Base-by-base conservation (phyloP, 1,140 invertebrate species). In the Pseudomyrmex gracilis region DNA sequence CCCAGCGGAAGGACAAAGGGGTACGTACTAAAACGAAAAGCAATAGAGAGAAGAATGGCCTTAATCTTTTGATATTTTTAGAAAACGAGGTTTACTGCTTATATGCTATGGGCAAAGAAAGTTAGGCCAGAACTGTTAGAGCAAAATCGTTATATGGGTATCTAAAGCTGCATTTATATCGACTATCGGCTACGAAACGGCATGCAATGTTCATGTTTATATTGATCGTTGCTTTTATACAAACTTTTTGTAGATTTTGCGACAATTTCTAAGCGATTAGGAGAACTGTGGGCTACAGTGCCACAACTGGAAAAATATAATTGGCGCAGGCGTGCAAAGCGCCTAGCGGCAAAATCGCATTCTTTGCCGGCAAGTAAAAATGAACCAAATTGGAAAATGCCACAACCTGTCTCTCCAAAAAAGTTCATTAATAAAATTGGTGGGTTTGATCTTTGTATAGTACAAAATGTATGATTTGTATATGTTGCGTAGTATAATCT, bases 31-130 rank as follows among this genome's bases (percentile, higher is more conserved):
- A 80, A 57, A 34, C 5, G 51, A 78, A 55, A 34, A 43, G n/a
- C 9, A 47, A 85, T 85, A 67, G 15, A 47, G 83, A 83, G 34
- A 83, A 77, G 58, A 64, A 82, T 85, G 60, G 71, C 76, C 68
- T 86, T 70, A 85, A 73, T 84, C 53, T 68, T 71, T 73, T 86
- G 64, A 83, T 84, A 76, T 89, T 92, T 94, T 89, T 90, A 97
- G 97, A 97, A 97, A 94, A 95, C 96, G 7, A 95, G 97, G 83
- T 97, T 97, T 78, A 98, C 98, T 2, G 98, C 98, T 1, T 98
- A 98, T 93, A 98, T 98, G 96, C 94, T 98, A 88, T 98, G 98
- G 97, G 97, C 97, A 5, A 97, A 97, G 90, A 97, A 98, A 90
- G 95, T 97, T 49, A 95, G 98, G 63, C 96, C 97, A 87, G 96